phyloP scores from a whole-genome alignment of 1,140 invertebrate species.

The Philotrypesis tridentata region DNA sequence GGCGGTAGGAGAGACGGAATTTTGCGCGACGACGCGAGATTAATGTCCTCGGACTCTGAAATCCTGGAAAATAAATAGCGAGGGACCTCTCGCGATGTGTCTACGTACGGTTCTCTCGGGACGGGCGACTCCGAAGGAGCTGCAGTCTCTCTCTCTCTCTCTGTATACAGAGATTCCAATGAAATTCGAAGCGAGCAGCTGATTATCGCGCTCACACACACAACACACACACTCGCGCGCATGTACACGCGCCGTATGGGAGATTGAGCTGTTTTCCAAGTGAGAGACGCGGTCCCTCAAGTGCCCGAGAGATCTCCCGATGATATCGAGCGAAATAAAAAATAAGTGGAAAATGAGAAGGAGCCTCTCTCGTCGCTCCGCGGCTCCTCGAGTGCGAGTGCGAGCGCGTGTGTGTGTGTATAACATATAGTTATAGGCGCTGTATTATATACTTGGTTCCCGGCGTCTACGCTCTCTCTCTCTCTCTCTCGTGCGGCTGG shows the following conservation, averaged over 20 bases:
- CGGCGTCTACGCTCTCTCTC: neutral
- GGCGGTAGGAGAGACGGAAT: neutral
- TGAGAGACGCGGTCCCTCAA: neutral
- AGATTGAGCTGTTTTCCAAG: neutral
- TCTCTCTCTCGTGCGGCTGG: neutral
- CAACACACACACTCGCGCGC: too few relatives aligned
- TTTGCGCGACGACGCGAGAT: slow-evolving; percentile 57
- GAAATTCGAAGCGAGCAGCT: neutral
- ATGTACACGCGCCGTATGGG: too few relatives aligned
- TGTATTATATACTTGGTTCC: neutral
- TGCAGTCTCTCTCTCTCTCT: too few relatives aligned
- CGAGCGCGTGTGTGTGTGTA: too few relatives aligned
- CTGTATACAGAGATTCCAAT: too few relatives aligned
- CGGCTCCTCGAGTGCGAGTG: too few relatives aligned
- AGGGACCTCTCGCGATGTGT: slow-evolving; percentile 27
- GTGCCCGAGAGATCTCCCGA: neutral
- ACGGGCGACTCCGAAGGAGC: neutral
- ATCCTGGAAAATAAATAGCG: slow-evolving; percentile 74
- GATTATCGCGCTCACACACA: neutral
- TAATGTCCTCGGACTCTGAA: slow-evolving; percentile 73
- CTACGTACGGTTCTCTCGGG: neutral
- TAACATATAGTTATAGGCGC: neutral
- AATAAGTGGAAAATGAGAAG: slow-evolving; percentile 15
- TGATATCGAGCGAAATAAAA: neutral
- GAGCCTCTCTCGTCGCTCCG: too few relatives aligned